Evolutionary conservation across 1,140 invertebrate species (phyloP), one percentile per base, ranked within the genome.

Genomic region (Brachionus sp.): DNA sequence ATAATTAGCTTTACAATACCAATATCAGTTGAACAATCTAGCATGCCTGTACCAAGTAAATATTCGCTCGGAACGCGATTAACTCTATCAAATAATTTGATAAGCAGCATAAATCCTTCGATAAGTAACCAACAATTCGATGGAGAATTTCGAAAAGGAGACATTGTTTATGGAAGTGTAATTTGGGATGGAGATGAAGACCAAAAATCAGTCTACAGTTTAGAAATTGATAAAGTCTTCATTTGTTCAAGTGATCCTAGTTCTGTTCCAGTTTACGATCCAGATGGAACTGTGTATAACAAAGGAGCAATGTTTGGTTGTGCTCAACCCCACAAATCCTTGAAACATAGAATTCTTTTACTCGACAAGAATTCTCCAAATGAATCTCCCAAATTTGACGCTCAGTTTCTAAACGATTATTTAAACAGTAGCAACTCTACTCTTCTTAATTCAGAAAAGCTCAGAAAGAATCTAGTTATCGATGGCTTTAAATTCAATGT

Each of bases 41-140:
- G 88, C 77, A 86, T 89, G 4, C 90, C 90, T 9, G 88, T 89
- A 1, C 90, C 90, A 16, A 85, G 89, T 0, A 86, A 86, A 33
- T 90, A 90, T 82, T 88, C 90, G 1, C 87, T 91, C 3, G 87
- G 90, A 84, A 90, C 90, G 42, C 86, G 88, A n/a, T 89, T 91
- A 82, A 89, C 90, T 82, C 80, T 91, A 9, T 87, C 88, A 46
- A 90, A 89, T 80, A 87, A 87, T 80, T 84, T 88, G 70, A 84
- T 87, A 35, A 90, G 90, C 62, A 85, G 89, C 5, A 66, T 85
- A 84, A 86, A 88, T 84, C 89, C 89, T 25, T 84, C 85, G 84
- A 12, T 84, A 85, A 7, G 84, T 86, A 25, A 82, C 84, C 29
- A 73, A 86, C 5, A 86, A 88, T 78, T 88, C 89, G 39, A 84